phyloP scores from a whole-genome alignment of 2,113 vertebrate species.

The Myxocyprinus asiaticus region DNA sequence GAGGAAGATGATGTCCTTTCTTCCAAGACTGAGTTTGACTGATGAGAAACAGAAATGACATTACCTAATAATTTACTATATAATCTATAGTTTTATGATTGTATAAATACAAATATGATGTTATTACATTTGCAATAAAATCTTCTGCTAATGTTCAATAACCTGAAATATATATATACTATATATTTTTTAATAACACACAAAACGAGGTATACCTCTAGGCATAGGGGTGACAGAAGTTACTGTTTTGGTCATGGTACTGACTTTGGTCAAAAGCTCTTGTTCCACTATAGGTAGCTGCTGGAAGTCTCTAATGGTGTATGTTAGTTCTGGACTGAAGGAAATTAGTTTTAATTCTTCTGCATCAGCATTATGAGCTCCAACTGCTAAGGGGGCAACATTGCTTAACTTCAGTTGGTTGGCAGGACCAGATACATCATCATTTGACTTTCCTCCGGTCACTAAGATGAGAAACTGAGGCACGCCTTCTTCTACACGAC shows the following conservation, averaged over 20 bases:
- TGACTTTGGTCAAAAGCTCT: conserved; percentile 79
- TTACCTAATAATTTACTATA: no score
- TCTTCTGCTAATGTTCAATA: neutral
- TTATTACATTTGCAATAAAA: neutral
- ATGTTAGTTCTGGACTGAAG: conserved; percentile 80
- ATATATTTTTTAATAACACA: neutral
- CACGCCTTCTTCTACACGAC: conserved; percentile 89
- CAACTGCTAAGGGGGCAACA: conserved; percentile 84
- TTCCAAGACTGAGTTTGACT: conserved; percentile 70
- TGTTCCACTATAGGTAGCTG: conserved; percentile 81
- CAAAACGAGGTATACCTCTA: conserved; percentile 17
- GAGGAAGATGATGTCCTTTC: conserved; percentile 90
- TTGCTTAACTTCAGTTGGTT: conserved; percentile 79
- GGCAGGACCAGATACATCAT: conserved; percentile 81
- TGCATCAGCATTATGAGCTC: conserved; percentile 72
- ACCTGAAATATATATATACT: neutral
- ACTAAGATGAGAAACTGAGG: conserved; percentile 92
- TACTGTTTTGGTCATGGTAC: conserved; percentile 71
- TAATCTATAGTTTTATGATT: neutral
- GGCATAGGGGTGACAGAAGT: conserved; percentile 36
- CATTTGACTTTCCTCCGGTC: conserved; percentile 80
- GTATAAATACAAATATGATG: neutral
- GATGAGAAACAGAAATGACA: conserved; percentile 27
- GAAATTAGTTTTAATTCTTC: conserved; percentile 84
- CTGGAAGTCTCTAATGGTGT: conserved; percentile 81